Evolutionary conservation across 2,888 invertebrate genomes (phyloP).

Genomic region (Merodon equestris): DNA sequence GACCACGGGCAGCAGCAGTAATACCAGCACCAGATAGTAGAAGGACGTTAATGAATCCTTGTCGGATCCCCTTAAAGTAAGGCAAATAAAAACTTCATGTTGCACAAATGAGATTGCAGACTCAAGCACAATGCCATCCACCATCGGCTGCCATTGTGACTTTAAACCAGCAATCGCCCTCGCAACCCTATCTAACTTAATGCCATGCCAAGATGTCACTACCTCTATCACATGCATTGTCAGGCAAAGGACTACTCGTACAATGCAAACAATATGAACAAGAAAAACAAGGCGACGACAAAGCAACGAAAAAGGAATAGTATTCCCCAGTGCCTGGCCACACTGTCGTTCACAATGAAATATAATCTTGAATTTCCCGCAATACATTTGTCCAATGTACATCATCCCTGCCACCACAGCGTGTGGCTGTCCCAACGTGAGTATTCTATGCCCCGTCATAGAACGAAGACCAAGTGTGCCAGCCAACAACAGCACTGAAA

Average conservation of each 20-base stretch:
- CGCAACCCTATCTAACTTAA: conserved; percentile 28
- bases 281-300: conserved; percentile 42
- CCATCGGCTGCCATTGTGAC: conserved; percentile 56
- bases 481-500: conserved; percentile 42
- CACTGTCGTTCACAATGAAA: conserved; percentile 67
- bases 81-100: conserved; percentile 60
- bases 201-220: background rate
- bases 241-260: conserved; percentile 1
- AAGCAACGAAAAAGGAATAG: conserved; percentile 47
- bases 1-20: no score
- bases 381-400: conserved; percentile 62
- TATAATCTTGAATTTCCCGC: conserved; percentile 66
- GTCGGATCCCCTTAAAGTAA: conserved; percentile 28
- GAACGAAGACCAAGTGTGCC: conserved; percentile 30
- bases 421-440: no score
- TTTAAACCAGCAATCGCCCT: conserved; percentile 56
- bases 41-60: conserved; percentile 44
- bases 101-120: conserved; percentile 59
- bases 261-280: conserved; percentile 9
- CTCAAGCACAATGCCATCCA: conserved; percentile 51
- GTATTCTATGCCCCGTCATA: no score
- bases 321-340: conserved; percentile 51
- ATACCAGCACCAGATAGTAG: background rate
- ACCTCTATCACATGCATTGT: conserved; percentile 25
- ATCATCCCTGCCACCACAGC: conserved; percentile 28